Evolutionary conservation across 2,888 invertebrate genomes (phyloP).

Genomic region (Amorpha juglandis): DNA sequence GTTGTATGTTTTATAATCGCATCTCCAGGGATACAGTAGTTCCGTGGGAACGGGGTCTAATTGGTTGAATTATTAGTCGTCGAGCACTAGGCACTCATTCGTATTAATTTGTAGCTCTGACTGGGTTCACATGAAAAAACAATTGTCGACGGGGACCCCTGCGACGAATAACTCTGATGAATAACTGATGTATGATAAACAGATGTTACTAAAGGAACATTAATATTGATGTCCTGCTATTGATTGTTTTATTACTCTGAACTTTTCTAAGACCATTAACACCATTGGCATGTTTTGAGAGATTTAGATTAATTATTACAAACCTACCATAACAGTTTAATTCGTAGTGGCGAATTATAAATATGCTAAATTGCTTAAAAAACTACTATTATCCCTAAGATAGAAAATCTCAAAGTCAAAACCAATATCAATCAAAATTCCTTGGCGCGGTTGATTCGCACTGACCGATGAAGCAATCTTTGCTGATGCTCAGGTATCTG

Average conservation of each 20-base stretch:
- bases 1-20: slow-evolving; percentile 36
- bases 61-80: slow-evolving; percentile 72
- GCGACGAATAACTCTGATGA: slow-evolving; percentile 48
- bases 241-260: background rate
- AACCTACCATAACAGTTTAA: no score
- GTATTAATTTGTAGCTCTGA: slow-evolving; percentile 65
- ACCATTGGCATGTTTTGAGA: background rate
- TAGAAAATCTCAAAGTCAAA: slow-evolving; percentile 12
- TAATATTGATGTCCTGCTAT: background rate
- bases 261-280: background rate
- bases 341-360: background rate
- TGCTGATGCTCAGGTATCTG: slow-evolving; percentile 61
- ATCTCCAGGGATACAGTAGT: slow-evolving; percentile 64
- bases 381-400: background rate
- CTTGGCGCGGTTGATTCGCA: slow-evolving; percentile 38
- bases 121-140: slow-evolving; percentile 62
- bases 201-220: background rate
- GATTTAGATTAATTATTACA: no score
- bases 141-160: slow-evolving; percentile 41
- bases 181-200: slow-evolving; percentile 26
- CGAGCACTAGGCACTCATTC: slow-evolving; percentile 57
- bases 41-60: slow-evolving; percentile 75
- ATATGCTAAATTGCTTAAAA: background rate
- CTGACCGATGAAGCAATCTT: slow-evolving; percentile 38
- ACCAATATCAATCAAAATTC: slow-evolving; percentile 18